Evolutionary conservation across 2,888 invertebrate species (phyloP).

Genomic region (Nomada goodeniana): DNA sequence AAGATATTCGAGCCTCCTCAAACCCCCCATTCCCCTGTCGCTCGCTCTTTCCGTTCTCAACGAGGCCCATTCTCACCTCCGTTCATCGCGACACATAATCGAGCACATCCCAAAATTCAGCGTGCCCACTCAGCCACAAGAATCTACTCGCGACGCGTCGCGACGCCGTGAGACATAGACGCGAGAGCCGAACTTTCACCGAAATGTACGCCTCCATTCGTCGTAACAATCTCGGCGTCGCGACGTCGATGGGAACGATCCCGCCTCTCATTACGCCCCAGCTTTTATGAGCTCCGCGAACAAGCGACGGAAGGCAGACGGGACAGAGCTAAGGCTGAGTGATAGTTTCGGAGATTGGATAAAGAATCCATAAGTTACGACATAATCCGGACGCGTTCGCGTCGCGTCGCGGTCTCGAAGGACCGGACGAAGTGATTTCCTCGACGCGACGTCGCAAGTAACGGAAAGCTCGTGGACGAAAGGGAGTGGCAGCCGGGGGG

Average conservation of each 20-base stretch:
- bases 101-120: background rate
- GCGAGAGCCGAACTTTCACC: conserved; percentile 33
- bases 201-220: conserved; percentile 33
- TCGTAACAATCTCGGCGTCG: conserved; percentile 44
- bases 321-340: conserved; percentile 29
- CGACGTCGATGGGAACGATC: conserved; percentile 47
- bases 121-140: rapidly evolving
- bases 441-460: conserved; percentile 40
- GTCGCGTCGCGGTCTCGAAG: conserved; percentile 58
- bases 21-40: too few species aligned
- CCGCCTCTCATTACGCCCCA: conserved; percentile 58
- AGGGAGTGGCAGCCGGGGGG: background rate
- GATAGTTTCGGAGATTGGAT: conserved; percentile 71
- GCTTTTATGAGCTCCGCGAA: conserved; percentile 57
- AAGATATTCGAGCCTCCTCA: too few species aligned
- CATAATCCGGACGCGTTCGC: conserved; percentile 71
- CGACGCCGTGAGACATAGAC: conserved; percentile 5
- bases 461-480: background rate
- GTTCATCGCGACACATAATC: background rate
- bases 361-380: conserved; percentile 75
- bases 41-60: too few species aligned
- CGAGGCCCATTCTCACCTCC: too few species aligned
- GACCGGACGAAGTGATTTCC: conserved; percentile 66
- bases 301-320: background rate
- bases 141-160: conserved; percentile 29